Evolutionary conservation across 2,113 vertebrate genomes (phyloP).

Genomic region (Empidonax traillii): DNA sequence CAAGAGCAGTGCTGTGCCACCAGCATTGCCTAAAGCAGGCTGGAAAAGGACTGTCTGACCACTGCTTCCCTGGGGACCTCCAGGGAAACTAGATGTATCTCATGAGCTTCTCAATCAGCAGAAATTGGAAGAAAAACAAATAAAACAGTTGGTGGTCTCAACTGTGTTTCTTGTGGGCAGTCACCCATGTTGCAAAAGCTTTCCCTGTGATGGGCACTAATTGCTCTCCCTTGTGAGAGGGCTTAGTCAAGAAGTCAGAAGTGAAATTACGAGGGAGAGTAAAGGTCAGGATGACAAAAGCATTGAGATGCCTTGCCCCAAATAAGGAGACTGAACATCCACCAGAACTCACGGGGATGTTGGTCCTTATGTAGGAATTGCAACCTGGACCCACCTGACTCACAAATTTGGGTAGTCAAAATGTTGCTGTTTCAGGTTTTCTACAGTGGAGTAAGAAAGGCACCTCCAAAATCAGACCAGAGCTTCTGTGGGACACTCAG

Average conservation of each 20-base stretch:
- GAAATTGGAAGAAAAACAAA: constrained; percentile 56
- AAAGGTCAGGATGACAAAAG: neutral
- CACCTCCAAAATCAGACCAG: neutral
- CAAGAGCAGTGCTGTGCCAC: neutral
- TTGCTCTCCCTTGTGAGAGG: neutral
- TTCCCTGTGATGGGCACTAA: constrained; percentile 27
- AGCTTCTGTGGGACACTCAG: neutral
- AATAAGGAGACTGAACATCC: neutral
- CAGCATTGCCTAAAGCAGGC: neutral
- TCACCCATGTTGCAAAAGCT: constrained; percentile 36
- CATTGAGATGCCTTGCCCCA: neutral
- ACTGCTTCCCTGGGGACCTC: neutral
- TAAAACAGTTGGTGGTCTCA: constrained; percentile 42
- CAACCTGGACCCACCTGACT: fast-evolving
- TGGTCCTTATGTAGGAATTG: neutral
- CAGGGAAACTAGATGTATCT: constrained; percentile 12
- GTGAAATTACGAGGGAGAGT: neutral
- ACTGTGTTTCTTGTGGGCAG: constrained; percentile 16
- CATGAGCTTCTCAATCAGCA: constrained; percentile 48
- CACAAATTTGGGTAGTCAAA: neutral
- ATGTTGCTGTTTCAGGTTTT: neutral
- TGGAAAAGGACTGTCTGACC: neutral
- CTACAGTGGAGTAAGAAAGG: neutral
- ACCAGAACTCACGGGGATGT: neutral
- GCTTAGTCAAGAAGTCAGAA: neutral